A percentile compares a stretch with the other conserved stretches of the same genome.
Evolutionary conservation across 2,797 vertebrate species (phyloP).

Genomic region (Cyclopterus lumpus): DNA sequence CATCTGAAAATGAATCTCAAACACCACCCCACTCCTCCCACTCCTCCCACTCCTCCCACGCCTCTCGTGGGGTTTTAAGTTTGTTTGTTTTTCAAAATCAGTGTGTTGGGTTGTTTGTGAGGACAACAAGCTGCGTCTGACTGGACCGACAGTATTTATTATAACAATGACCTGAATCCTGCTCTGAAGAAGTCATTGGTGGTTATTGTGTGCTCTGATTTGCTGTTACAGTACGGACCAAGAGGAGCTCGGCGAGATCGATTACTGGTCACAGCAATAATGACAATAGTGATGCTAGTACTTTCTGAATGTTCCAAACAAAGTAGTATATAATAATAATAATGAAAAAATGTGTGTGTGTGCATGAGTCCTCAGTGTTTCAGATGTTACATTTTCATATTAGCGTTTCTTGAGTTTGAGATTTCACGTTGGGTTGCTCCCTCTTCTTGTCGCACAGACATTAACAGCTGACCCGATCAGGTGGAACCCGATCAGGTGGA

Average conservation of each 20-base stretch:
- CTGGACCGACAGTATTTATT: constrained; percentile 84
- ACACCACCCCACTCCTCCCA: constrained; percentile 11
- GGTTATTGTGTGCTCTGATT: constrained; percentile 63
- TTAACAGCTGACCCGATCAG: constrained; percentile 54
- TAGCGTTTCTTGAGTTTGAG: constrained; percentile 21
- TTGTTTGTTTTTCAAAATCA: constrained; percentile 19
- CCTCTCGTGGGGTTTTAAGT: constrained; percentile 24
- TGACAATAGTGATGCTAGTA: constrained; percentile 64
- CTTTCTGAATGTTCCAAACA: constrained; percentile 73
- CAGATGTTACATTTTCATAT: constrained; percentile 52
- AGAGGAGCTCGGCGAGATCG: constrained; percentile 53
- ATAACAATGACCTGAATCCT: constrained; percentile 62
- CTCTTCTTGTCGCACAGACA: constrained; percentile 32
- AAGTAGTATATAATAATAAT: constrained; percentile 67
- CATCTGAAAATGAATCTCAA: constrained; percentile 20
- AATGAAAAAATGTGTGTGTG: constrained; percentile 42
- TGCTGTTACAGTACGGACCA: constrained; percentile 71
- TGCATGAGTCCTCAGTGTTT: constrained; percentile 51
- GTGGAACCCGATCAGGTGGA: too few species aligned
- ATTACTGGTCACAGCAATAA: constrained; percentile 76
- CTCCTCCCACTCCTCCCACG: constrained; percentile 2
- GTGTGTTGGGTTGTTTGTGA: constrained; percentile 29
- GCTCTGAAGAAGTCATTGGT: constrained; percentile 50
- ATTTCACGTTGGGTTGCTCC: constrained; percentile 25
- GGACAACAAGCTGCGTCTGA: constrained; percentile 27